Evolutionary conservation across 2,888 invertebrate genomes (phyloP).

Genomic region (Antitype chi): DNA sequence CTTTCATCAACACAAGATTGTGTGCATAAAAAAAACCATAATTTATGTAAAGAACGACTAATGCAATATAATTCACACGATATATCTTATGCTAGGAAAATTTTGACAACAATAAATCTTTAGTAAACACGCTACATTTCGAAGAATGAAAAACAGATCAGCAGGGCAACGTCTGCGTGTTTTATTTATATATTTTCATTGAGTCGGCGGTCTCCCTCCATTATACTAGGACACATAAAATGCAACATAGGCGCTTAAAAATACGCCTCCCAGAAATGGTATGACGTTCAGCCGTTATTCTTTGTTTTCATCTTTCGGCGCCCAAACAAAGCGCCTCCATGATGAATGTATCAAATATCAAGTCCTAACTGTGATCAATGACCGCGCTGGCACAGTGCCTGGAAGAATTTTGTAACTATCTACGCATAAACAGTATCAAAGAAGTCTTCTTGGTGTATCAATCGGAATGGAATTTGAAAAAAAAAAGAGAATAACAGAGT

Average conservation of each 20-base stretch:
- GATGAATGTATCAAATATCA: constrained; percentile 49
- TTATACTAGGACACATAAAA: constrained; percentile 64
- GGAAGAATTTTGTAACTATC: constrained; percentile 52
- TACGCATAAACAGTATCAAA: constrained; percentile 51
- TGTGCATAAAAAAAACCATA: background rate
- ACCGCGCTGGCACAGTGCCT: constrained; percentile 54
- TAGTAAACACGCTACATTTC: constrained; percentile 65
- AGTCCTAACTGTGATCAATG: constrained; percentile 55
- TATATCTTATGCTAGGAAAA: constrained; percentile 14
- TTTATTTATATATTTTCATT: constrained; percentile 84
- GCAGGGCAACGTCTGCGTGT: constrained; percentile 77
- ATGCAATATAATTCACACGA: constrained; percentile 13
- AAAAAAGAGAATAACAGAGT: constrained; percentile 52
- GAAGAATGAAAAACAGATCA: constrained; percentile 80
- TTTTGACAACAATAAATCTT: constrained; percentile 52
- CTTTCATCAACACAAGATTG: background rate
- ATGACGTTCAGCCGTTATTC: constrained; percentile 29
- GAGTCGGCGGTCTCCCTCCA: constrained; percentile 68
- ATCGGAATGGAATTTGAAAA: constrained; percentile 68
- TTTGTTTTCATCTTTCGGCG: constrained; percentile 22
- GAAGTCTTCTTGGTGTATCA: constrained; percentile 52
- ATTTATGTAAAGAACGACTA: constrained; percentile 5
- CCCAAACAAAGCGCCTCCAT: constrained; percentile 50
- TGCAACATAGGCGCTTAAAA: constrained; percentile 47
- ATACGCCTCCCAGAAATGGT: constrained; percentile 31